Evolutionary conservation across 2,888 invertebrate genomes (phyloP).

Genomic region (Patella depressa): DNA sequence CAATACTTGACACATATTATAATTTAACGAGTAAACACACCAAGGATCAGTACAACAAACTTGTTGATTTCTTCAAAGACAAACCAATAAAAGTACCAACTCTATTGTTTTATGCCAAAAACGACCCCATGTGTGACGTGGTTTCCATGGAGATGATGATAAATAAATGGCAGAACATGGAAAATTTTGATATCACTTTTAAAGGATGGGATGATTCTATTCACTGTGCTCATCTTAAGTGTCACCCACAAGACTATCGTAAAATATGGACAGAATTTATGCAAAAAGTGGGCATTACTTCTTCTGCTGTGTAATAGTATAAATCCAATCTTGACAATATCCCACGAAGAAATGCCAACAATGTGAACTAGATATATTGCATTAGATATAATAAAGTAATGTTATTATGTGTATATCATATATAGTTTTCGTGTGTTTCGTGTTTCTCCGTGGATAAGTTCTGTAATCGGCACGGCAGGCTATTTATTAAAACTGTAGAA

Average conservation of each 20-base stretch:
- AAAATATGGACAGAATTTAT: conserved; percentile 31
- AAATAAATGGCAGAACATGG: conserved; percentile 31
- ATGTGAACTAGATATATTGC: no score
- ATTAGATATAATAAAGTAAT: no score
- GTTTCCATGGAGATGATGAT: conserved; percentile 37
- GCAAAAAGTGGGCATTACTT: conserved; percentile 14
- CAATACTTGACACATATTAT: conserved; percentile 38
- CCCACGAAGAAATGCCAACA: no score
- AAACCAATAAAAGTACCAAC: conserved; percentile 40
- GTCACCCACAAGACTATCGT: conserved; percentile 42
- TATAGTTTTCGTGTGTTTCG: no score
- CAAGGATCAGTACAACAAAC: conserved; percentile 39
- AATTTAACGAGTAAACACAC: conserved; percentile 40
- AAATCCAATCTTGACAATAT: no score
- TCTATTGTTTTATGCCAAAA: conserved; percentile 38
- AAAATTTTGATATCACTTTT: conserved; percentile 27
- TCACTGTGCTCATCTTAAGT: conserved; percentile 45
- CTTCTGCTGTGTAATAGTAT: no score
- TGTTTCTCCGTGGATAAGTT: no score
- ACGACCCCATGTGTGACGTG: conserved; percentile 49
- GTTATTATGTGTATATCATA: no score
- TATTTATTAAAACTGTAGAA: no score
- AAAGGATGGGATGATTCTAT: conserved; percentile 41
- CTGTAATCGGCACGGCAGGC: no score
- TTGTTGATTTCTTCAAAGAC: conserved; percentile 39